Evolutionary conservation across 2,797 vertebrate species (phyloP), one percentile per base, ranked within the genome.

Genomic region (Sphenopsis melanotis): DNA sequence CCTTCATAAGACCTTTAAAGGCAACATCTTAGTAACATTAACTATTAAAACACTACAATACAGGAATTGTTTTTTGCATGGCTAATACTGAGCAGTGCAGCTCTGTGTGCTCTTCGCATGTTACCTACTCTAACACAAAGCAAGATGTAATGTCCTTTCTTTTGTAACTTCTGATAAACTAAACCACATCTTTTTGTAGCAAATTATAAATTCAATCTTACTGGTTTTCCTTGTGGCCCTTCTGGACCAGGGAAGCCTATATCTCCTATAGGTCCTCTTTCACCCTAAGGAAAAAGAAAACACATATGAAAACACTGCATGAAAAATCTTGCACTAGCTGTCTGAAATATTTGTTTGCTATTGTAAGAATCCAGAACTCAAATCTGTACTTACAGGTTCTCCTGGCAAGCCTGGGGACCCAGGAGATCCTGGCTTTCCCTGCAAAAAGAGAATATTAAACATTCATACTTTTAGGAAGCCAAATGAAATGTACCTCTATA

Each of bases 231-330:
- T 78, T 98, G 97, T 42, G 99, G 99, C 89, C 99, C 99, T 98
- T 99, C 99, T 26, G 99, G 98, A 85, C 99, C 99, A 5, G 99
- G 99, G 97, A 99, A 99, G 87, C 99, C 99, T 93, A 98, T 98
- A 84, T 99, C 99, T 98, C 99, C 99, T 65, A 99, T 85, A 41
- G 99, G 99, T 80, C 99, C 99, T 97, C 99, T 98, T 85, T 99
- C 98, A 92, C 99, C 99, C 99, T 99, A 34, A 97, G 90, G 88
- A 97, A 92, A 97, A 83, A 94, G 55, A 70, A 53, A 69, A 46
- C 1, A 30, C 6, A 22, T 2, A 27, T 11, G 22, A 26, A 49
- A 42, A 91, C 56, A 75, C 74, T 74, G 34, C 59, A 47, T 69
- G 36, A 72, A 59, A 68, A 75, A 59, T 26, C 13, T 70, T 78